These are phyloP conservation scores for Numida meleagris DNA, from an alignment of 2,113 vertebrate genomes.

Conservation along the genomic window DNA sequence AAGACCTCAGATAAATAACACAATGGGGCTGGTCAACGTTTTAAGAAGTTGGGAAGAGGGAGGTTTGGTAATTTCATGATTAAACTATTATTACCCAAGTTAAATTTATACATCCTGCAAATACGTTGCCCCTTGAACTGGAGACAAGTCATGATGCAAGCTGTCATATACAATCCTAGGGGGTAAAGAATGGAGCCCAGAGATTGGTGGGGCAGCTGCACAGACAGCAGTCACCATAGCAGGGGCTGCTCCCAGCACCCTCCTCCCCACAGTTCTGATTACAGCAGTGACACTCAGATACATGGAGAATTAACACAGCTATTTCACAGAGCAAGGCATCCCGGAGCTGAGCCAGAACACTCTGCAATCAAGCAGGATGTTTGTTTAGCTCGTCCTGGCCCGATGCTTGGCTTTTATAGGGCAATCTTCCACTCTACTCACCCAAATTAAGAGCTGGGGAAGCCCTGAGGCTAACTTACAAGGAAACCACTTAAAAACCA, in stretches of 20 bases:
- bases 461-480: conserved; percentile 8
- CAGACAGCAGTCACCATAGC: fast-evolving
- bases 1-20: background rate
- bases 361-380: background rate
- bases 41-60: background rate
- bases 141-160: background rate
- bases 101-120: background rate
- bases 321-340: background rate
- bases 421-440: background rate
- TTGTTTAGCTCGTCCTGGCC: background rate
- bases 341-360: background rate
- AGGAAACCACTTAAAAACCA: conserved; percentile 58
- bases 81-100: background rate
- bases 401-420: background rate
- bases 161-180: background rate
- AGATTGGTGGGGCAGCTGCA: background rate
- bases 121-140: background rate
- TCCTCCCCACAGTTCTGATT: background rate
- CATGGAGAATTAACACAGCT: background rate
- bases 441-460: background rate
- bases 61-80: background rate
- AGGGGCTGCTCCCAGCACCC: background rate
- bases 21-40: background rate
- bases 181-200: background rate
- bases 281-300: background rate